Evolutionary conservation across 2,888 invertebrate genomes (phyloP), one percentile per base, ranked within the genome.

Genomic region (Dioctria linearis): DNA sequence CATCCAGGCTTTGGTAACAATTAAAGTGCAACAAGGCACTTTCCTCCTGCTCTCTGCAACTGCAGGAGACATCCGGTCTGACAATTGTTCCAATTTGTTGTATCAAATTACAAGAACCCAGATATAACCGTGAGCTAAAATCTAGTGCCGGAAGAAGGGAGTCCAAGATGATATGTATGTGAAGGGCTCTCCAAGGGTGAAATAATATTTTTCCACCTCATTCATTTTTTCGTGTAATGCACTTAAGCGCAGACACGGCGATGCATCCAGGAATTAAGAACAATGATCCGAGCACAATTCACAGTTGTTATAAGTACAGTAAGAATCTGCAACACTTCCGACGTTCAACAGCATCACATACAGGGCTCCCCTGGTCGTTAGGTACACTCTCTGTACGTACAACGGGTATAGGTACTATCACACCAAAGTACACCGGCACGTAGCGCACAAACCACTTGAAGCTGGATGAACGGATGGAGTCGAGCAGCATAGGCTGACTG

Each of bases 61-160:
- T 75, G 75, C 61, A 40, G 83, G 84, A 84, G 85, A 85, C 84
- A 85, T 85, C 85, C 85, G 84, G 85, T 84, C 84, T 84, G 84
- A 85, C 84, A 84, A 85, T 84, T 85, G 84, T 84, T 84, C 83
- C 84, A 84, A 85, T 84, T 85, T 84, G 83, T 84, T 84, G 83
- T 84, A 84, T 84, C 83, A 84, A 84, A 84, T 83, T 83, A 84
- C 83, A 84, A 83, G 83, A 81, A 84, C 82, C 82, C 81, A 82
- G 83, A 82, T 83, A 81, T 83, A 80, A 82, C 81, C 82, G 80
- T 59, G 75, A 37, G 61, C 75, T 51, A 51, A 25, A 75, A 75
- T 75, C 61, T 25, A 42, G 43, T 75, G 59, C 75, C 75, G 75
- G 75, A 75, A 75, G 75, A 61, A 57, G 61, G 43, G 42, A 46